Evolutionary conservation across 1,140 invertebrate genomes (phyloP).

Genomic region (Oscheius sp.): DNA sequence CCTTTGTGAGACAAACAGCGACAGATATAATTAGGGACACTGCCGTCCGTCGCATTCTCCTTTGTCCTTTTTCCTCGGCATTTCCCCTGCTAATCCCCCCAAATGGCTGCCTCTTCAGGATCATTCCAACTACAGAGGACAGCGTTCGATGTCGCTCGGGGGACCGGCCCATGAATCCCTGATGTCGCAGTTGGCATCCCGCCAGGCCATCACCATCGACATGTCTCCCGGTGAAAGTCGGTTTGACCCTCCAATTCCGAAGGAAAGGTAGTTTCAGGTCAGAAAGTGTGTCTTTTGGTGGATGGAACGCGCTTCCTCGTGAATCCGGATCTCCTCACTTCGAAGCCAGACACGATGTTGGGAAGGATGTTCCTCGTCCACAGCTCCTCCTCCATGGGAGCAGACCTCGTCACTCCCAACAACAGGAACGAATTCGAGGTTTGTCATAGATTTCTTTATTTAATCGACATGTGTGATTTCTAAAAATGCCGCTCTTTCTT

Average conservation of each 20-base stretch:
- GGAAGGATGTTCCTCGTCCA: slow-evolving; percentile 55
- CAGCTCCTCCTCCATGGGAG: slow-evolving; percentile 4
- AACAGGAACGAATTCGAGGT: slow-evolving; percentile 88
- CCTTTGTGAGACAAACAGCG: no score
- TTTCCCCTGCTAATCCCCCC: neutral
- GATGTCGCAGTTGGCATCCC: slow-evolving; percentile 40
- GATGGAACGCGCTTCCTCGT: slow-evolving; percentile 59
- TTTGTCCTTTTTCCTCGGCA: neutral
- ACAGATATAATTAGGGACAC: no score
- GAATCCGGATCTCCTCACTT: slow-evolving; percentile 50
- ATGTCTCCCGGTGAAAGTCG: slow-evolving; percentile 34
- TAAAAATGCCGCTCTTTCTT: neutral
- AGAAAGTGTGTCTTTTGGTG: slow-evolving; percentile 53
- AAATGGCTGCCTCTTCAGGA: slow-evolving; percentile 33
- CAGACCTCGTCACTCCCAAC: slow-evolving; percentile 69
- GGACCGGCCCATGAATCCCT: slow-evolving; percentile 59
- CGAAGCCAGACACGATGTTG: slow-evolving; percentile 60
- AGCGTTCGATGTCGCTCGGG: slow-evolving; percentile 57
- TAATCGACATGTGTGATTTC: neutral
- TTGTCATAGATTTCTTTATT: slow-evolving; percentile 5
- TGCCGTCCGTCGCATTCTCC: no score
- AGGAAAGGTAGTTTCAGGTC: slow-evolving; percentile 37
- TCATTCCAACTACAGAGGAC: slow-evolving; percentile 46
- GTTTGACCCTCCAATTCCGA: neutral
- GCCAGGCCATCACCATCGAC: slow-evolving; percentile 54